Base-by-base conservation (phyloP, 2,797 vertebrate genomes). In the Echiichthys vipera region DNA sequence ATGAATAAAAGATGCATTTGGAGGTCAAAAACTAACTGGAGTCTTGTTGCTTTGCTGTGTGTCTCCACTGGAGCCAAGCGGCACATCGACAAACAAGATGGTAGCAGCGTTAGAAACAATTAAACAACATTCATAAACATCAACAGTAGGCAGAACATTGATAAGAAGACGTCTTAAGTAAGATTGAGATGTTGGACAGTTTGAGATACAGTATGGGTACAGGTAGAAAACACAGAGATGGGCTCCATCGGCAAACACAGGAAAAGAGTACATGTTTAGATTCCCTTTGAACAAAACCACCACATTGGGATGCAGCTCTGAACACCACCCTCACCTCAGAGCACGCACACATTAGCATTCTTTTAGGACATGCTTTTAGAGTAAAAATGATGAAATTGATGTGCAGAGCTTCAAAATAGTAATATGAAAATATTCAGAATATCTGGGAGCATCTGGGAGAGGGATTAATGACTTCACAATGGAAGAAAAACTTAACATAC, bases 61-160 rank as follows among this genome's bases (percentile, higher is more conserved):
- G 94, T 92, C 92, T 93, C 93, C 88, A 47, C 71, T 74, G 82
- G 77, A 91, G 88, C 87, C 92, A 93, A 93, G 93, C 85, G 71
- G 83, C 91, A 95, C 94, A 91, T 68, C 80, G 93, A 95, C 92
- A 94, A 88, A 95, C 94, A 91, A 84, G 94, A 95, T 95, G 94
- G 87, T 45, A 71, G 73, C 86, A 89, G 80, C 83, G 85, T 92
- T 84, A 92, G 81, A 86, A 84, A 93, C 91, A 92, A 25, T 90
- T 59, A 77, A 79, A 93, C 86, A 88, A 93, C 91, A 93, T 85
- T 92, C 55, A 90, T 87, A 89, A 90, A 94, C 92, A 92, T 91
- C 67, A 87, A 92, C 82, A 88, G 71, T 75, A 71, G 82, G 80
- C 75, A 47, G 77, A 83, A 90, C 90, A 88, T 80, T 86, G 77